phyloP scores from a whole-genome alignment of 2,888 invertebrate species.

The Aromia moschata region DNA sequence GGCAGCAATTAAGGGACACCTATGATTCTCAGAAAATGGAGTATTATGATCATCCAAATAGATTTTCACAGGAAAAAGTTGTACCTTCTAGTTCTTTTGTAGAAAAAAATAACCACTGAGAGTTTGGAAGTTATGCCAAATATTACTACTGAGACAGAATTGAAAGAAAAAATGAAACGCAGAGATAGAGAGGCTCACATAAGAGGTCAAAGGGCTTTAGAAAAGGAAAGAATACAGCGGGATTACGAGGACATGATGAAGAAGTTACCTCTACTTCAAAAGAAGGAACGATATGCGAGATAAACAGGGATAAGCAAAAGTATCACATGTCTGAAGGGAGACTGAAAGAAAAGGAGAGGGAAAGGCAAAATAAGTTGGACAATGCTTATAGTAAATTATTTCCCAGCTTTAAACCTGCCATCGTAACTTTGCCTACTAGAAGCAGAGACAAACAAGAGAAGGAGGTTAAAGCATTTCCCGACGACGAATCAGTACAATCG shows the following conservation, averaged over 20 bases:
- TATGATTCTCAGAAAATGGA: constrained; percentile 53
- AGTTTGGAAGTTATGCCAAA: constrained; percentile 51
- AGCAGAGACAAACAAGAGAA: constrained; percentile 42
- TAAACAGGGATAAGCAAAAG: constrained; percentile 55
- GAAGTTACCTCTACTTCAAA: constrained; percentile 60
- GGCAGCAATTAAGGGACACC: constrained; percentile 1
- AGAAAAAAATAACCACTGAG: constrained; percentile 55
- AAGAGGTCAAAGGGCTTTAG: constrained; percentile 64
- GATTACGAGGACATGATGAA: constrained; percentile 65
- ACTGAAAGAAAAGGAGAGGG: constrained; percentile 59
- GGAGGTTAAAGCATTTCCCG: constrained; percentile 10
- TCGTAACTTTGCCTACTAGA: constrained; percentile 51
- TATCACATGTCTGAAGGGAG: constrained; percentile 63
- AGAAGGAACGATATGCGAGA: constrained; percentile 57
- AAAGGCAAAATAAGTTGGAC: constrained; percentile 66
- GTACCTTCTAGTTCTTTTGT: constrained; percentile 51
- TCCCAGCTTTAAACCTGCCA: constrained; percentile 49
- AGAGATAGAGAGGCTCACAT: constrained; percentile 55
- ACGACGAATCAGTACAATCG: constrained; percentile 27
- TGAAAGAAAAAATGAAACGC: constrained; percentile 49
- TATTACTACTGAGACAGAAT: constrained; percentile 49
- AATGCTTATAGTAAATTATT: constrained; percentile 63
- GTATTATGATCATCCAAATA: constrained; percentile 65
- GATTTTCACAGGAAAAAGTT: constrained; percentile 55
- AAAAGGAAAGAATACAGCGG: constrained; percentile 64